Conservation (phyloP, 2,888 invertebrate species). For the Asteroscopus sphinx region DNA sequence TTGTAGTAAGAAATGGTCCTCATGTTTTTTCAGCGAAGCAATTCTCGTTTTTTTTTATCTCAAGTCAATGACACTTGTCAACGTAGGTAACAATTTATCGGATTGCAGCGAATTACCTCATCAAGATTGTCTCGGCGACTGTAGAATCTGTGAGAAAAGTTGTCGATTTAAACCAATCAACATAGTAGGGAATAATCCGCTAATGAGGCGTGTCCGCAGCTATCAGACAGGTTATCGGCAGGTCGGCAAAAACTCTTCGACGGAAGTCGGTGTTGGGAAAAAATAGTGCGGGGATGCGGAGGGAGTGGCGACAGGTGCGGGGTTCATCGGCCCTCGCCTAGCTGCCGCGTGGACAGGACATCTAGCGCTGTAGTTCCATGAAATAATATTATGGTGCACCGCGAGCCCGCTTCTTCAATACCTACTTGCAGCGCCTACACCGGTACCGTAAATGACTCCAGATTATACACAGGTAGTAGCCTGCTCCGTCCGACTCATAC, state of each 20-base stretch:
- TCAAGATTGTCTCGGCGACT: slow-evolving; percentile 53
- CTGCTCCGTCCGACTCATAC: slow-evolving; percentile 22
- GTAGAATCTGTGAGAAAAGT: slow-evolving; percentile 61
- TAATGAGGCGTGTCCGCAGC: slow-evolving; percentile 86
- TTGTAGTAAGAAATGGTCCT: not conserved
- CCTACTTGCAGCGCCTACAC: slow-evolving; percentile 64
- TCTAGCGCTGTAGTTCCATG: slow-evolving; percentile 70
- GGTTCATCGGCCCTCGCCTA: slow-evolving; percentile 82
- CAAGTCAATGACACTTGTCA: slow-evolving; percentile 72
- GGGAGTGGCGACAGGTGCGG: slow-evolving; percentile 80
- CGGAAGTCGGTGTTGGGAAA: slow-evolving; percentile 84
- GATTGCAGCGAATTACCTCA: slow-evolving; percentile 71
- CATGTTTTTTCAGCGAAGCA: slow-evolving; percentile 7
- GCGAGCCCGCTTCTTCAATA: slow-evolving; percentile 61
- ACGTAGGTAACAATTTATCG: slow-evolving; percentile 65
- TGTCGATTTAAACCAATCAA: slow-evolving; percentile 74
- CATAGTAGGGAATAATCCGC: slow-evolving; percentile 72
- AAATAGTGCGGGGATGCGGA: slow-evolving; percentile 81
- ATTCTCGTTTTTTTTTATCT: slow-evolving; percentile 62
- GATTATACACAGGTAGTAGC: slow-evolving; percentile 57
- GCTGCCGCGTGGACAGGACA: slow-evolving; percentile 65
- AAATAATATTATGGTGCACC: slow-evolving; percentile 74
- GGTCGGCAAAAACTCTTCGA: slow-evolving; percentile 82
- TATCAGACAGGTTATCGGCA: slow-evolving; percentile 84
- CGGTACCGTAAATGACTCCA: slow-evolving; percentile 69